These are phyloP conservation scores for Peribatodes rhomboidaria DNA, from an alignment of 2,888 invertebrate species.

Conservation along the genomic window DNA sequence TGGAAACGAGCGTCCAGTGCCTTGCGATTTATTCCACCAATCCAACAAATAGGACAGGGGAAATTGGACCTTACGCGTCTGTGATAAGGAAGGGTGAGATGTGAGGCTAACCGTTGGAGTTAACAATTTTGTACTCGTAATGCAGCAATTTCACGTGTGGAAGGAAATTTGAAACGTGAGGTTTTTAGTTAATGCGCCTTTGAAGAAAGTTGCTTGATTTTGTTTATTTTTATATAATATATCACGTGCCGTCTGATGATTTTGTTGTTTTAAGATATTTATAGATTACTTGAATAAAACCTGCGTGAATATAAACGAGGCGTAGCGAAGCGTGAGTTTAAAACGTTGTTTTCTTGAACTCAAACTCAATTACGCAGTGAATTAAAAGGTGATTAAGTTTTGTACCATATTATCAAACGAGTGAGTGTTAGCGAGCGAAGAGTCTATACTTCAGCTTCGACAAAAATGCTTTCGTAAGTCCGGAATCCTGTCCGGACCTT, in stretches of 20 bases:
- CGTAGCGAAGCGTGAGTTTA: too few species aligned
- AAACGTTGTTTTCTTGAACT: too few species aligned
- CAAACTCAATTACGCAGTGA: too few species aligned
- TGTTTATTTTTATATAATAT: constrained; percentile 4
- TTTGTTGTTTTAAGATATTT: background rate
- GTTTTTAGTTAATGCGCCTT: constrained; percentile 14
- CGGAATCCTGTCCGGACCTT: too few species aligned
- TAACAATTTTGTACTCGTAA: constrained; percentile 30
- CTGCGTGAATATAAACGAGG: too few species aligned
- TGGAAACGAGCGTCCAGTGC: constrained; percentile 73
- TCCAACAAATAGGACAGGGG: constrained; percentile 48
- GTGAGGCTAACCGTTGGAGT: constrained; percentile 10
- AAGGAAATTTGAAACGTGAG: constrained; percentile 23
- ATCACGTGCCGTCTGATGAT: background rate
- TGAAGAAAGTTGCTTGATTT: constrained; percentile 10
- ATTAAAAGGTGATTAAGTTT: too few species aligned
- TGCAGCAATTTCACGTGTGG: constrained; percentile 28
- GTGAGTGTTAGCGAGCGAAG: too few species aligned
- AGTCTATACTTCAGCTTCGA: too few species aligned
- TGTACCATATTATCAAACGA: too few species aligned
- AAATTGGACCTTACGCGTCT: constrained; percentile 53
- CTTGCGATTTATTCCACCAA: constrained; percentile 67
- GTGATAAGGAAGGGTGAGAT: background rate
- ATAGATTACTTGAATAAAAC: too few species aligned
- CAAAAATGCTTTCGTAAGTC: too few species aligned